Percentiles rank a stretch among this genome's conserved stretches.
Conservation (phyloP, 2,113 vertebrate species). For the Callithrix jacchus region DNA sequence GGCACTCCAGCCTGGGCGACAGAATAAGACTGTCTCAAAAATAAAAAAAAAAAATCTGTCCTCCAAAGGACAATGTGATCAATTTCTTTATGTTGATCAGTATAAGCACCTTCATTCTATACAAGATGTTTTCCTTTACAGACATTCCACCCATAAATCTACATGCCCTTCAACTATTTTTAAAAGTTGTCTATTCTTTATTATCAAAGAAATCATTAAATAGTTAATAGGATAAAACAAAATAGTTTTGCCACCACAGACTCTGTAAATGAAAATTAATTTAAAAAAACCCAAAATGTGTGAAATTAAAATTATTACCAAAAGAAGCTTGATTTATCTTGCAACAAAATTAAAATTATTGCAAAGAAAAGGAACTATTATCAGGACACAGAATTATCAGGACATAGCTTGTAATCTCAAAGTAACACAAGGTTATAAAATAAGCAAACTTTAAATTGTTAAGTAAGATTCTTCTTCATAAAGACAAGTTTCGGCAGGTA, state of each 20-base stretch:
- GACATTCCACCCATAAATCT: neutral
- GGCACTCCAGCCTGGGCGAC: too few relatives aligned
- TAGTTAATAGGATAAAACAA: constrained; percentile 43
- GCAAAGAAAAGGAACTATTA: constrained; percentile 57
- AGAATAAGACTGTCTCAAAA: too few relatives aligned
- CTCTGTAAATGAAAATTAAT: constrained; percentile 62
- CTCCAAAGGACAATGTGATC: neutral
- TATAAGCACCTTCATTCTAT: neutral
- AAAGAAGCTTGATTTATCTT: constrained; percentile 63
- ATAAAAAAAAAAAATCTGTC: neutral
- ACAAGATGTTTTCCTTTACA: neutral
- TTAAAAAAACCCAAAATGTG: constrained; percentile 37
- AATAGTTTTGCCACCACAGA: constrained; percentile 49
- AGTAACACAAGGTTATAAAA: constrained; percentile 29
- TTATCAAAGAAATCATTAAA: constrained; percentile 35
- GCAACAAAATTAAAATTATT: constrained; percentile 70
- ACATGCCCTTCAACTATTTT: constrained; percentile 1
- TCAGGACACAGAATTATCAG: neutral
- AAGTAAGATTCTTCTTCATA: constrained; percentile 50
- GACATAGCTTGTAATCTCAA: neutral
- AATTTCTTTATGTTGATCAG: neutral
- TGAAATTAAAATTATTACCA: constrained; percentile 56
- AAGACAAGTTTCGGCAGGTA: constrained; percentile 27
- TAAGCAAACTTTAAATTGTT: constrained; percentile 15
- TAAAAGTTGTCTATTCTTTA: neutral